Conservation (phyloP, 1,140 invertebrate genomes). For the Drosophila ogumai region DNA sequence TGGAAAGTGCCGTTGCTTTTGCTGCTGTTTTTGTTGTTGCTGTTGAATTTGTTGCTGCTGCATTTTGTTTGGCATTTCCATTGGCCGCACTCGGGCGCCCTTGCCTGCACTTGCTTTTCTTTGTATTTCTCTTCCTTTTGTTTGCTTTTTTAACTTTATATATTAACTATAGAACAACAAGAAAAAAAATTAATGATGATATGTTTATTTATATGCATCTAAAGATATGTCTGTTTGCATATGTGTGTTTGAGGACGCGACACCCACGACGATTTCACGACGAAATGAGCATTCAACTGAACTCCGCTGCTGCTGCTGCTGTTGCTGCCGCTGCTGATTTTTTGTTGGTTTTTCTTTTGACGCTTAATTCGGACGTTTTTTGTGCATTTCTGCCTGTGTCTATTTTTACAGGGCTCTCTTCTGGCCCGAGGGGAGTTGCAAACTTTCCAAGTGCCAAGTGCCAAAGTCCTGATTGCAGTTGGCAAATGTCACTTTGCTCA, state of each 20-base stretch:
- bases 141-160: constrained; percentile 26
- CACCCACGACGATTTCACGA: constrained; percentile 34
- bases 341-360: constrained; percentile 22
- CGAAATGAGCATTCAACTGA: constrained; percentile 41
- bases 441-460: constrained; percentile 26
- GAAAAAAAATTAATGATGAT: constrained; percentile 52
- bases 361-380: constrained; percentile 7
- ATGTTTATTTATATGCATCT: constrained; percentile 48
- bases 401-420: constrained; percentile 25
- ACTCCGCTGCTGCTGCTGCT: constrained; percentile 1
- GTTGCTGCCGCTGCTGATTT: not conserved
- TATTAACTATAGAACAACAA: constrained; percentile 63
- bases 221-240: constrained; percentile 25
- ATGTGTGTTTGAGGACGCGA: constrained; percentile 22
- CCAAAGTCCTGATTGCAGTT: constrained; percentile 16
- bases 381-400: constrained; percentile 33
- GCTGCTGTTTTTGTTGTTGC: constrained; percentile 20
- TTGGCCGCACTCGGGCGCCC: constrained; percentile 48
- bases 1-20: constrained; percentile 35
- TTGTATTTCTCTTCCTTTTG: constrained; percentile 8
- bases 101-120: constrained; percentile 46
- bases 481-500: constrained; percentile 10
- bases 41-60: constrained; percentile 33
- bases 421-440: constrained; percentile 28
- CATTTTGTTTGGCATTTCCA: constrained; percentile 63